These are phyloP conservation scores for Ericerus pela DNA, from an alignment of 1,140 invertebrate species.

Conservation along the genomic window DNA sequence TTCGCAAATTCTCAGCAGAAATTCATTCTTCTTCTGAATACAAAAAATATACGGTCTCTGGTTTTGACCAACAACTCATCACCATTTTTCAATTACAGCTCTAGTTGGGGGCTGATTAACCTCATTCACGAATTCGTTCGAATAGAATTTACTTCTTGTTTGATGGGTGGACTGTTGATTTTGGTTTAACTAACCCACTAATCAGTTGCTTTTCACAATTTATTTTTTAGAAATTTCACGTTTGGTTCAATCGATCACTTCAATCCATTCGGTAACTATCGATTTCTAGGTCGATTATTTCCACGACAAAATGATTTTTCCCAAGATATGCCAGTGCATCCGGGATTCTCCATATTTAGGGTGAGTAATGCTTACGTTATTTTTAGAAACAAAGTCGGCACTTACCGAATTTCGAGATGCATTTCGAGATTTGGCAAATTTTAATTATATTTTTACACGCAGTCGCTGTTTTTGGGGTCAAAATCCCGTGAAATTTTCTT, in stretches of 20 bases:
- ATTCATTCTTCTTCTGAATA: no score
- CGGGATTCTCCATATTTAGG: constrained; percentile 2
- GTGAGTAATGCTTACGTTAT: background rate
- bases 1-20: no score
- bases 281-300: background rate
- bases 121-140: no score
- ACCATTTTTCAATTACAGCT: no score
- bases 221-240: background rate
- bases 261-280: constrained; percentile 3
- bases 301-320: background rate
- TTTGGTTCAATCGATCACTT: background rate
- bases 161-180: no score
- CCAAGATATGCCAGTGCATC: background rate
- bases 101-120: no score
- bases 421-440: background rate
- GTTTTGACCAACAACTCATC: no score
- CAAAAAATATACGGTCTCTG: no score
- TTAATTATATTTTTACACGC: background rate
- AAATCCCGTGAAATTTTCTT: background rate
- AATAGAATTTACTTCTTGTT: no score
- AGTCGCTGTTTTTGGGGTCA: background rate
- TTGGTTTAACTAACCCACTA: no score
- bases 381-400: no score
- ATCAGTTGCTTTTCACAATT: background rate
- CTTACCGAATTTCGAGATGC: background rate